These are phyloP conservation scores for Empis livida DNA, from an alignment of 2,888 invertebrate species.

Conservation along the genomic window DNA sequence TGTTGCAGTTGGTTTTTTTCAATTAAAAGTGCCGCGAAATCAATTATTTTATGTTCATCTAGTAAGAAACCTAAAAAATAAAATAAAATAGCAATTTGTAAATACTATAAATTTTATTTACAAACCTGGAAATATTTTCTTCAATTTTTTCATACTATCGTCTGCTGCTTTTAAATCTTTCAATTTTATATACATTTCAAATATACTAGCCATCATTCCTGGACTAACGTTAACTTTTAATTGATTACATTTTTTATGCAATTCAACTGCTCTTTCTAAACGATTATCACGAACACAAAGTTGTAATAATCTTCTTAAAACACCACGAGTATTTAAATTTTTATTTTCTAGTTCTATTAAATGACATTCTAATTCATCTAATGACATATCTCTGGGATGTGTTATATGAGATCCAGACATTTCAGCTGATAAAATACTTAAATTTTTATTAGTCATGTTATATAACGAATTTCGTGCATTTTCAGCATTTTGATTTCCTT, in stretches of 20 bases:
- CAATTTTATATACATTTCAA: constrained; percentile 46
- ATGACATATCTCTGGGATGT: constrained; percentile 48
- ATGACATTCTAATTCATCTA: constrained; percentile 48
- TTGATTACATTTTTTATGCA: constrained; percentile 41
- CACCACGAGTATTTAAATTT: constrained; percentile 51
- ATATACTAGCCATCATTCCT: constrained; percentile 51
- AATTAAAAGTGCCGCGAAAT: constrained; percentile 47
- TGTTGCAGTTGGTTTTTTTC: constrained; percentile 28
- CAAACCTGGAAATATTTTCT: constrained; percentile 36
- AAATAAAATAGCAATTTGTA: too few species aligned
- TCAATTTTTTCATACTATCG: constrained; percentile 39
- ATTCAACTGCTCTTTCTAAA: constrained; percentile 40
- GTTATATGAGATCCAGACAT: constrained; percentile 30
- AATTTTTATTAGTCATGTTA: constrained; percentile 35
- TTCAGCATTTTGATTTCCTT: constrained; percentile 8
- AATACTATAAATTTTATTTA: background rate
- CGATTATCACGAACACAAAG: constrained; percentile 43
- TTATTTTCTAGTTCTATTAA: constrained; percentile 51
- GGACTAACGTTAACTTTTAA: constrained; percentile 44
- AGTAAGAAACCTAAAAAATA: constrained; percentile 38
- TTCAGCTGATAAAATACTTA: constrained; percentile 20
- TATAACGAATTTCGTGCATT: constrained; percentile 19
- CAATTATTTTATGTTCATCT: constrained; percentile 53
- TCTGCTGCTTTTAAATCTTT: constrained; percentile 44
- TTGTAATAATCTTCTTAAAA: constrained; percentile 48